Evolutionary conservation across 2,797 vertebrate genomes (phyloP).

Genomic region (Macropus fuliginosus): DNA sequence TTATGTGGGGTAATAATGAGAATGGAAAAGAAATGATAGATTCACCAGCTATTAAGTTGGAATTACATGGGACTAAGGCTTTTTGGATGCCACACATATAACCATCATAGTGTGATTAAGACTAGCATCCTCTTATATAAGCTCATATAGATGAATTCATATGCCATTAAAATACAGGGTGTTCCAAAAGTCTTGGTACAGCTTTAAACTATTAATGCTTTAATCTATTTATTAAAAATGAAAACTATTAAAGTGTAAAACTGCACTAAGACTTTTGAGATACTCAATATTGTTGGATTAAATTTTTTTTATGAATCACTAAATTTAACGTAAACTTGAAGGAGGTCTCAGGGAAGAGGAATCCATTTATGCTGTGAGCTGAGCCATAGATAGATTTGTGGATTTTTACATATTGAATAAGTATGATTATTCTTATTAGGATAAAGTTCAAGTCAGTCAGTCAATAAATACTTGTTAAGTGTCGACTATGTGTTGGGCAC

Average conservation of each 20-base stretch:
- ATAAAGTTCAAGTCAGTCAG: not conserved
- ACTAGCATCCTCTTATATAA: constrained; percentile 22
- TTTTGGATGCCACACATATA: constrained; percentile 37
- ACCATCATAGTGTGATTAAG: constrained; percentile 49
- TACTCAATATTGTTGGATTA: not conserved
- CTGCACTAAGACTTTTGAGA: not conserved
- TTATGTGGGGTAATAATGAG: constrained; percentile 40
- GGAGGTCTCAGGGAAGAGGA: too few relatives aligned
- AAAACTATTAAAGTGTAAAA: not conserved
- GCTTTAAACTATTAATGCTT: not conserved
- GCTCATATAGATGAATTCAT: not conserved
- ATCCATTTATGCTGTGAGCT: not conserved
- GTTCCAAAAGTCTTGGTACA: constrained; percentile 6
- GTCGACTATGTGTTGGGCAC: not conserved
- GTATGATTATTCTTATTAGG: not conserved
- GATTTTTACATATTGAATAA: not conserved
- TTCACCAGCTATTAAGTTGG: constrained; percentile 1
- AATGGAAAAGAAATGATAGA: constrained; percentile 35
- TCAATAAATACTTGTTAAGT: not conserved
- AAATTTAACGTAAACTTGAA: not conserved
- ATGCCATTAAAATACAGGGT: constrained; percentile 56
- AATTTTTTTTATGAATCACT: not conserved
- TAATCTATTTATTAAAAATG: not conserved
- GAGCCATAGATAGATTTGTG: not conserved
- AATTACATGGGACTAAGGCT: constrained; percentile 3